A percentile compares a stretch with the other conserved stretches of the same genome.
Evolutionary conservation across 2,113 vertebrate genomes (phyloP).

Genomic region (Chloroceryle aenea): DNA sequence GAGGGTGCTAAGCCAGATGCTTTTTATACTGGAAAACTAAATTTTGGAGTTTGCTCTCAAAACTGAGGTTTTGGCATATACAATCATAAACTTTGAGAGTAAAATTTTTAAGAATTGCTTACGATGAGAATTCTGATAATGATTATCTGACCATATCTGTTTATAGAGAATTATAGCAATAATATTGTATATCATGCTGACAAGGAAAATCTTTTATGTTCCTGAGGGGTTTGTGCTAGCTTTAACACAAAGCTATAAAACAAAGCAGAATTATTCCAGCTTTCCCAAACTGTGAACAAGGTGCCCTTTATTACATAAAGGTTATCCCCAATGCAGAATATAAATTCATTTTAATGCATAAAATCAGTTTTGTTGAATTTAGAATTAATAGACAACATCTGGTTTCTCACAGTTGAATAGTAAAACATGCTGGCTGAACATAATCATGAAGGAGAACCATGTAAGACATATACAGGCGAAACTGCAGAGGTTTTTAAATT

Average conservation of each 20-base stretch:
- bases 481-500: not conserved
- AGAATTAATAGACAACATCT: constrained; percentile 41
- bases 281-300: not conserved
- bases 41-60: not conserved
- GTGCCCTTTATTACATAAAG: not conserved
- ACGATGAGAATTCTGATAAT: not conserved
- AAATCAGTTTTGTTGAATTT: constrained; percentile 44
- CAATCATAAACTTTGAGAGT: not conserved
- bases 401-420: not conserved
- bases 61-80: not conserved
- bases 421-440: not conserved
- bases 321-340: not conserved
- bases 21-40: not conserved
- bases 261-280: not conserved
- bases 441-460: not conserved
- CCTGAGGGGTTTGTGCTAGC: not conserved
- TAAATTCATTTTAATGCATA: constrained; percentile 40
- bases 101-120: not conserved
- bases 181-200: not conserved
- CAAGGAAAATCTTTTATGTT: not conserved
- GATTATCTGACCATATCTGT: not conserved
- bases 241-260: not conserved
- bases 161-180: not conserved
- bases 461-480: not conserved
- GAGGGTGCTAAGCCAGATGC: not conserved